Conservation (phyloP, 2,797 vertebrate species). For the Coranthus polyacanthus region DNA sequence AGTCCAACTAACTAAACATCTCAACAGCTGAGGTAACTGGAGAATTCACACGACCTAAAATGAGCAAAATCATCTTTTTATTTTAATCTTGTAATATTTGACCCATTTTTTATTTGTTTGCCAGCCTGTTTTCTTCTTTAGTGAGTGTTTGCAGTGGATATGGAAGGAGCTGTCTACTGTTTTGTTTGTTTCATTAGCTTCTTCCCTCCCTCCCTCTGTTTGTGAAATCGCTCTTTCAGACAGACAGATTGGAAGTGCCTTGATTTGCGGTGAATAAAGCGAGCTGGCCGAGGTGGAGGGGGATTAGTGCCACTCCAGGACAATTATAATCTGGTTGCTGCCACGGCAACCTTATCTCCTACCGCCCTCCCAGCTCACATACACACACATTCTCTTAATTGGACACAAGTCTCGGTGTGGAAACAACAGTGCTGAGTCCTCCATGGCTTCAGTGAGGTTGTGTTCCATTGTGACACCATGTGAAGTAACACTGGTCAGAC, state of each 20-base stretch:
- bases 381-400: conserved; percentile 61
- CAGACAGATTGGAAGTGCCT: conserved; percentile 57
- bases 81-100: not conserved
- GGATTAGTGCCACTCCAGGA: conserved; percentile 73
- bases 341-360: conserved; percentile 66
- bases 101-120: not conserved
- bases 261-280: conserved; percentile 63
- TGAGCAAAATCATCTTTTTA: not conserved
- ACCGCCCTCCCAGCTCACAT: conserved; percentile 40
- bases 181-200: conserved; percentile 54
- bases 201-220: conserved; percentile 41
- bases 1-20: not conserved
- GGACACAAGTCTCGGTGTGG: conserved; percentile 40
- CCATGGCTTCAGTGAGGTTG: not conserved
- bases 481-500: conserved; percentile 23
- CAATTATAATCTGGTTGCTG: conserved; percentile 69
- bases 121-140: not conserved
- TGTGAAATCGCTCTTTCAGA: conserved; percentile 40
- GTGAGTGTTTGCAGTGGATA: conserved; percentile 10
- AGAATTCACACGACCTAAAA: not conserved
- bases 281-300: conserved; percentile 41
- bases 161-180: conserved; percentile 24
- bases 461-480: conserved; percentile 13
- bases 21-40: not conserved
- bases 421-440: conserved; percentile 34